phyloP scores from a whole-genome alignment of 1,140 invertebrate genomes.

The Zaprionus africanus region DNA sequence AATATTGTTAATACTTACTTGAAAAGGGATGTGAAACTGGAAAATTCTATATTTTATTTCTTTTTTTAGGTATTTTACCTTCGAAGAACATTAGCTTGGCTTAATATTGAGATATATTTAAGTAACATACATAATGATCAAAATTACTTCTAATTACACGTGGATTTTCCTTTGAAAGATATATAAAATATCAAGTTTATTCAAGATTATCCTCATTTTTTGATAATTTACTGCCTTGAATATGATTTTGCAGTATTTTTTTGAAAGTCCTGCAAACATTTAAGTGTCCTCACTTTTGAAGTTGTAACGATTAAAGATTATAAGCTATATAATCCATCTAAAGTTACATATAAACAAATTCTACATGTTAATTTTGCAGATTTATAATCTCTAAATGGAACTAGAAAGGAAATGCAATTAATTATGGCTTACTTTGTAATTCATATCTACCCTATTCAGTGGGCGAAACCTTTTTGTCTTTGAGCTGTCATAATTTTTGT shows the following conservation, averaged over 20 bases:
- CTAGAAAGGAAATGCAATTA: not conserved
- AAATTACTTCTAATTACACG: not conserved
- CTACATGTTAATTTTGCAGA: not conserved
- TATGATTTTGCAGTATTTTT: too few relatives aligned
- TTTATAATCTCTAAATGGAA: not conserved
- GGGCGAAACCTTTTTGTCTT: not conserved
- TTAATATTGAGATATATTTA: too few relatives aligned
- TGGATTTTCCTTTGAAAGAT: not conserved
- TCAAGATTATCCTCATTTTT: not conserved
- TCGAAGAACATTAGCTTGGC: too few relatives aligned
- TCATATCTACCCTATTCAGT: not conserved
- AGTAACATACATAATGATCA: not conserved
- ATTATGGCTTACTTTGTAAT: not conserved
- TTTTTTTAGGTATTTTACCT: not conserved
- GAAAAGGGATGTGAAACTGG: not conserved
- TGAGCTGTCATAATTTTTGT: slow-evolving; percentile 71
- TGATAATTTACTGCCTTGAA: too few relatives aligned
- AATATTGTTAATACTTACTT: too few relatives aligned
- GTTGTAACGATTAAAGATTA: too few relatives aligned
- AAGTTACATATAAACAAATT: not conserved
- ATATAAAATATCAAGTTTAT: not conserved
- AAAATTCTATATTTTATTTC: not conserved
- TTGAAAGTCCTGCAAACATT: too few relatives aligned
- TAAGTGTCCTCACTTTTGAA: too few relatives aligned
- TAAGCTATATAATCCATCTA: too few relatives aligned